A percentile compares a stretch with the other conserved stretches of the same genome.
Conservation (phyloP, 2,797 vertebrate species). For the Chiloscyllium punctatum region DNA sequence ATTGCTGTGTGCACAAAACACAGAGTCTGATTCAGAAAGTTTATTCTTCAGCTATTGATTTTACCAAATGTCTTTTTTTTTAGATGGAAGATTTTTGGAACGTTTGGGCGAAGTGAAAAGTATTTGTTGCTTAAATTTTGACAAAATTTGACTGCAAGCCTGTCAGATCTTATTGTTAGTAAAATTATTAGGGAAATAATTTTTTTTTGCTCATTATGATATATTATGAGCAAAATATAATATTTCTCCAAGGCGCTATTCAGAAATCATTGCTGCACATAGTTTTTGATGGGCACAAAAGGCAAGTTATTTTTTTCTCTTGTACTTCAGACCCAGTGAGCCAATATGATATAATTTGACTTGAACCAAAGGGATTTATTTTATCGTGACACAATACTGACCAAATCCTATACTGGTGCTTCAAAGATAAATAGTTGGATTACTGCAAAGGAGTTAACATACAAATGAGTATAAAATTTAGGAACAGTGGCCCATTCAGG, state of each 20-base stretch:
- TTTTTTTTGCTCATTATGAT: neutral
- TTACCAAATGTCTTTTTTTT: neutral
- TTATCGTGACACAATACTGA: neutral
- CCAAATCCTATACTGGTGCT: neutral
- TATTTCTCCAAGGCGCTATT: neutral
- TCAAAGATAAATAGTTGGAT: neutral
- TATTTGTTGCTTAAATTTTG: neutral
- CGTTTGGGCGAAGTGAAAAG: neutral
- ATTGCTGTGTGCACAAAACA: neutral
- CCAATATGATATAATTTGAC: neutral
- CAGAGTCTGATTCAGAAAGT: neutral
- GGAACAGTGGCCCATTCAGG: too few species aligned
- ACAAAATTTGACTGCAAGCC: neutral
- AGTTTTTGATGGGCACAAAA: neutral
- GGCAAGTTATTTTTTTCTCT: neutral
- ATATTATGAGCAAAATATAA: neutral
- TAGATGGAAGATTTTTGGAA: neutral
- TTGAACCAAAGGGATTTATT: neutral
- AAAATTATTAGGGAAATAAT: neutral
- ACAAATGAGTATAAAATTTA: too few species aligned
- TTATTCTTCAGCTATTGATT: neutral
- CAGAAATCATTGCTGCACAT: neutral
- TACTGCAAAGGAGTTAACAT: neutral
- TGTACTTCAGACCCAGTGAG: neutral
- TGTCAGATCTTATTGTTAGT: neutral